Percentiles rank a stretch among this genome's conserved stretches.
Conservation (phyloP, 2,797 vertebrate species). For the Valencia hispanica region DNA sequence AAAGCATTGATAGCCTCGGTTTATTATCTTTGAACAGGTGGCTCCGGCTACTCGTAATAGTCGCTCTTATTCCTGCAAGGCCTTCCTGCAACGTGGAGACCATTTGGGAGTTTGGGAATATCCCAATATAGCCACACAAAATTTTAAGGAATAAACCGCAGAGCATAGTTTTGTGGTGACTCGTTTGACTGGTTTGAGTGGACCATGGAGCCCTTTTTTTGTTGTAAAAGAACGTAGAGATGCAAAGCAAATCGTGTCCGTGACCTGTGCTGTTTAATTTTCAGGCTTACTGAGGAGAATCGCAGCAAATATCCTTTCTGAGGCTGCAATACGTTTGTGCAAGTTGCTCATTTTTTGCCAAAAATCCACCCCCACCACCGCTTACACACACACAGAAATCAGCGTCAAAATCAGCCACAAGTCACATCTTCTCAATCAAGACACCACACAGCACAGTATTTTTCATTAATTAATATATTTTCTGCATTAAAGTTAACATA, state of each 20-base stretch:
- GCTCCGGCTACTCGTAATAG: conserved; percentile 63
- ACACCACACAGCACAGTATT: conserved; percentile 72
- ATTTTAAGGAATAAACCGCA: conserved; percentile 60
- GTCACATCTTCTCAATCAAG: conserved; percentile 66
- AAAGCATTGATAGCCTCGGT: conserved; percentile 72
- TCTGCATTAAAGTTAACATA: conserved; percentile 99
- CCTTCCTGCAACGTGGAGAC: conserved; percentile 50
- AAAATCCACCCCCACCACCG: conserved; percentile 42
- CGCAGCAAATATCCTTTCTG: conserved; percentile 53
- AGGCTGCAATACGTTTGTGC: conserved; percentile 62
- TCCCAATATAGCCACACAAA: conserved; percentile 55
- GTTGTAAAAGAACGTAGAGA: not conserved
- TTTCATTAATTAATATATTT: conserved; percentile 99
- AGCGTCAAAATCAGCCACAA: conserved; percentile 25
- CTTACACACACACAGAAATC: conserved; percentile 29
- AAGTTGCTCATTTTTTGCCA: conserved; percentile 31
- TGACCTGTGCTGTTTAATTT: conserved; percentile 73
- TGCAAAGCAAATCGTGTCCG: conserved; percentile 65
- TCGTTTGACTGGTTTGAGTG: conserved; percentile 39
- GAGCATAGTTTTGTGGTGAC: conserved; percentile 69
- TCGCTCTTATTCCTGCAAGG: conserved; percentile 50
- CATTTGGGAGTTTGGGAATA: conserved; percentile 73
- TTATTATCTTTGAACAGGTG: conserved; percentile 86
- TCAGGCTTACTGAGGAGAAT: conserved; percentile 68
- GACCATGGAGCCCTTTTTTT: not conserved